Evolutionary conservation across 2,113 vertebrate genomes (phyloP), one percentile per base, ranked within the genome.

Genomic region (Phaethornis superciliosus): DNA sequence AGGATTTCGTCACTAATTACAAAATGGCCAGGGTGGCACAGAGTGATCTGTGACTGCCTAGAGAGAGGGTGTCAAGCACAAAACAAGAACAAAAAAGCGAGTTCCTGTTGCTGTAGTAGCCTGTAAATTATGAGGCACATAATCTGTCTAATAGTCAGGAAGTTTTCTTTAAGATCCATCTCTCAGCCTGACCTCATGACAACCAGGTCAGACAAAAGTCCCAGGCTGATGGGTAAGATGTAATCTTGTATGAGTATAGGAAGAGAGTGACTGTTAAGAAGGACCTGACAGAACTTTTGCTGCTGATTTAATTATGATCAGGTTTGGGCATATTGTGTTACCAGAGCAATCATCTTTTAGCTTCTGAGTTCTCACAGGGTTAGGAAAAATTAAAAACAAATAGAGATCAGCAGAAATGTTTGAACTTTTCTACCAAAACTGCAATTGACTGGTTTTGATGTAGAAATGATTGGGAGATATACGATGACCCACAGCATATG

Each of bases 261-360:
- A 37, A 80, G 35, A 54, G 11, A 5, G 17, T 75, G 51, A 13
- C 37, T 78, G 5, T 40, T 72, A 22, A 40, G 68, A 85, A 74
- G 15, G 74, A 88, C 16, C 42, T 42, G 52, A 67, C 16, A 67
- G 68, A 88, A 91, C 64, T 81, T 78, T 91, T 88, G 44, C 27
- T 18, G 26, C 69, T 81, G 60, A 81, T 94, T 91, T 83, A 64
- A 88, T 94, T 88, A 89, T 63, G 52, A 85, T 80, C 67, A 64
- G 33, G 58, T 86, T 90, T 93, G 80, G 13, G n/a, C 1, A 1
- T 85, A 85, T 93, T 89, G 56, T 28, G 89, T 93, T 94, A 46
- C 93, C 85, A 88, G 89, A 44, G 80, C 40, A 90, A 78, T 94
- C 90, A 52, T 89, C 84, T 93, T 47, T 35, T 91, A 88, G 95